A percentile compares a stretch with the other conserved stretches of the same genome.
Evolutionary conservation across 2,888 invertebrate species (phyloP).

Genomic region (Caenorhabditis becei): DNA sequence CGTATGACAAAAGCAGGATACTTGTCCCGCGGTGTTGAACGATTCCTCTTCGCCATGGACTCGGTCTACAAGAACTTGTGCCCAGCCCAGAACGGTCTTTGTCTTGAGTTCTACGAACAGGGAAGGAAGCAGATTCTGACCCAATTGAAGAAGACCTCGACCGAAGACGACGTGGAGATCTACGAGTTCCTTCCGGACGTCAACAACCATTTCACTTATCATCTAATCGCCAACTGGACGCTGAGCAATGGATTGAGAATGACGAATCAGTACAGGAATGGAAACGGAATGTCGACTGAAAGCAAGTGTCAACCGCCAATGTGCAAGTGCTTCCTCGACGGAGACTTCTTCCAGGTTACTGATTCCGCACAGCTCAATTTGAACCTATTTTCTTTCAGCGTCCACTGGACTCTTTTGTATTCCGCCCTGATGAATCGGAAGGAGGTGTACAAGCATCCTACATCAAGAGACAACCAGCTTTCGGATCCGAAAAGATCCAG

Average conservation of each 20-base stretch:
- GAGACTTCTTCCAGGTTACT: constrained; percentile 73
- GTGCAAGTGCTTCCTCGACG: constrained; percentile 79
- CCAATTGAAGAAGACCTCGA: constrained; percentile 70
- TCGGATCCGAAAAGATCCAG: constrained; percentile 67
- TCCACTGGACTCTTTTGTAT: constrained; percentile 69
- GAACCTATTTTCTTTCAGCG: constrained; percentile 57
- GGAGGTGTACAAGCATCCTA: constrained; percentile 63
- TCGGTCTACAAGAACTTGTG: constrained; percentile 75
- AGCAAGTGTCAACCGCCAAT: constrained; percentile 77
- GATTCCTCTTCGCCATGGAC: constrained; percentile 77
- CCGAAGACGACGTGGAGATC: constrained; percentile 77
- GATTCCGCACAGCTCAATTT: neutral
- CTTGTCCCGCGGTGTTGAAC: constrained; percentile 75
- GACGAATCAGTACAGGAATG: constrained; percentile 67
- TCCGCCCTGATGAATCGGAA: constrained; percentile 54
- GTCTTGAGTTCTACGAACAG: constrained; percentile 78
- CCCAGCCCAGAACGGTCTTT: constrained; percentile 75
- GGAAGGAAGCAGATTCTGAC: constrained; percentile 74
- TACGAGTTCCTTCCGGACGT: constrained; percentile 74
- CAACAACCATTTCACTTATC: constrained; percentile 71
- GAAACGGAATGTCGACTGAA: constrained; percentile 51
- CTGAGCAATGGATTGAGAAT: constrained; percentile 69
- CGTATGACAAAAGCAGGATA: constrained; percentile 79
- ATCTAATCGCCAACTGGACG: constrained; percentile 82
- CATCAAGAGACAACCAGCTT: constrained; percentile 74